phyloP scores from a whole-genome alignment of 2,888 invertebrate genomes.

The Lysandra coridon region DNA sequence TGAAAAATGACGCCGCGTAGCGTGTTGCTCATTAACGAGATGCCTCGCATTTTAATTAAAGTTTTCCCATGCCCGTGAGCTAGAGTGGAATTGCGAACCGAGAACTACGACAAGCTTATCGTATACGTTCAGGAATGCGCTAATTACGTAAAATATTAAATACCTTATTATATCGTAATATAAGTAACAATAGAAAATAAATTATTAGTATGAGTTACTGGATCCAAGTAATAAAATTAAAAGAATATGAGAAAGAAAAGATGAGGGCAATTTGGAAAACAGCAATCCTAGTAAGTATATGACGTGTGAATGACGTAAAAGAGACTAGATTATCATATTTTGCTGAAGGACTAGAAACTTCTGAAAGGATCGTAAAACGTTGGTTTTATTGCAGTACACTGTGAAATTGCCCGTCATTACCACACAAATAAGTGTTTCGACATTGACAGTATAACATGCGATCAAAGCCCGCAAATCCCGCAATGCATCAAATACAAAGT shows the following conservation, averaged over 20 bases:
- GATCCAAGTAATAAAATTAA: neutral
- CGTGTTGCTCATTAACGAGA: slow-evolving; percentile 25
- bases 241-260: neutral
- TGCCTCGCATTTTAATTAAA: slow-evolving; percentile 26
- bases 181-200: neutral
- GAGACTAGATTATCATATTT: neutral
- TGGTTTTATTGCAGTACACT: neutral
- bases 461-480: slow-evolving; percentile 52
- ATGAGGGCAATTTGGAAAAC: neutral
- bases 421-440: neutral
- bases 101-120: neutral
- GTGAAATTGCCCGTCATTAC: neutral
- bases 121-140: neutral
- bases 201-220: too few relatives aligned
- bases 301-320: neutral
- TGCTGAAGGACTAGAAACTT: neutral
- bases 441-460: slow-evolving; percentile 24
- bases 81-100: slow-evolving; percentile 9
- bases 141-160: neutral
- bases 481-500: slow-evolving; percentile 59
- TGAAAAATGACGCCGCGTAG: slow-evolving; percentile 13
- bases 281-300: neutral
- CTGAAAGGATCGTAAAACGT: neutral
- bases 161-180: neutral
- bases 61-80: slow-evolving; percentile 8